Percentiles rank a stretch among this genome's conserved stretches.
These are phyloP conservation scores for Morbakka virulenta DNA, from an alignment of 30 jellyfish, hydroid and myxozoan genomes.

Conservation along the genomic window DNA sequence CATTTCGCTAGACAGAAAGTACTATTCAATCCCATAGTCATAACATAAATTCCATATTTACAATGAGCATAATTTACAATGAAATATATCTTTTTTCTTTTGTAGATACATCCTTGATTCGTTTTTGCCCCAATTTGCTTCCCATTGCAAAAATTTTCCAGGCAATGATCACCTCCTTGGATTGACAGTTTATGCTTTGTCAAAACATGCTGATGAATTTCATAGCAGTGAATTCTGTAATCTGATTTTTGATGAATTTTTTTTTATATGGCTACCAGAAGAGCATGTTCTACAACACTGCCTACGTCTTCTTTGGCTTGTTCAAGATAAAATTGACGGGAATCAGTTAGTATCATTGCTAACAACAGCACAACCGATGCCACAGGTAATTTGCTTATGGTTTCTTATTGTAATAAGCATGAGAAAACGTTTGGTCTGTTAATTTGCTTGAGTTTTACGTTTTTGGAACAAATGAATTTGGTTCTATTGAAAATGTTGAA, in stretches of 20 bases:
- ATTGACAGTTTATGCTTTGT: conserved; percentile 28
- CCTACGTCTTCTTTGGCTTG: conserved; percentile 73
- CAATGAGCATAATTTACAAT: too few species aligned
- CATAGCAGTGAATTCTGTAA: conserved; percentile 34
- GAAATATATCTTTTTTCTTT: too few species aligned
- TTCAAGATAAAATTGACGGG: conserved; percentile 70
- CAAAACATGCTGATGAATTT: conserved; percentile 65
- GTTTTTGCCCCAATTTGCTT: conserved; percentile 59
- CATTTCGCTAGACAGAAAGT: too few species aligned
- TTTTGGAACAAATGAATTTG: too few species aligned
- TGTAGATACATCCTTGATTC: conserved; percentile 41
- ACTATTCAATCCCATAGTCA: too few species aligned
- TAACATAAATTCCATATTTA: too few species aligned
- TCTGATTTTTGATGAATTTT: conserved; percentile 68
- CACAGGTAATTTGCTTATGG: conserved; percentile 78
- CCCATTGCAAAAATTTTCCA: conserved; percentile 44
- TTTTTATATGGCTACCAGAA: conserved; percentile 72
- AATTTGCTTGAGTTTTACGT: too few species aligned
- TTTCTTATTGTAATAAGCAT: background rate
- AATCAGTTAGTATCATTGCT: conserved; percentile 59
- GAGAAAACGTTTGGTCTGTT: too few species aligned
- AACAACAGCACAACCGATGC: conserved; percentile 76
- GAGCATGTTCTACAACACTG: conserved; percentile 69
- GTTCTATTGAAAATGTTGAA: too few species aligned
- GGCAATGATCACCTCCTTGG: conserved; percentile 48